Evolutionary conservation across 2,888 invertebrate species (phyloP).

Genomic region (Maniola hyperantus): DNA sequence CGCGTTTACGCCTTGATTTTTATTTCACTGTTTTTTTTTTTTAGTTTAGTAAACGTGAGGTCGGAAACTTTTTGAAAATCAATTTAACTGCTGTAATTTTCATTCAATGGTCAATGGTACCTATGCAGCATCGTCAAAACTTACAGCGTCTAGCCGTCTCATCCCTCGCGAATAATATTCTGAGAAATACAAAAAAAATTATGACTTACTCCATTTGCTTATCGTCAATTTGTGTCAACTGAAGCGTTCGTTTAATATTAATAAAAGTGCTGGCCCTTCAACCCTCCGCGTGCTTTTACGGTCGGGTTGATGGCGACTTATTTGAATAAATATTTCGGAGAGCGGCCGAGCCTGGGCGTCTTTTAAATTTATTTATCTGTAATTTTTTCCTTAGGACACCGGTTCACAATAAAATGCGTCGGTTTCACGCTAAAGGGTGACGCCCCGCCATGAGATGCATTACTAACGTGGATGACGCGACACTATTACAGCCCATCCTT

Average conservation of each 20-base stretch:
- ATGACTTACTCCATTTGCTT: constrained; percentile 71
- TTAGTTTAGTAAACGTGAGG: background rate
- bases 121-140: constrained; percentile 16
- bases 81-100: background rate
- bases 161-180: constrained; percentile 34
- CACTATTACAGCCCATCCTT: constrained; percentile 78
- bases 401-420: constrained; percentile 49
- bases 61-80: background rate
- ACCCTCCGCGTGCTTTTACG: constrained; percentile 78
- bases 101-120: constrained; percentile 12
- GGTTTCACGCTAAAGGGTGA: constrained; percentile 51
- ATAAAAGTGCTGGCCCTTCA: constrained; percentile 77
- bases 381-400: constrained; percentile 59
- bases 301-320: constrained; percentile 78
- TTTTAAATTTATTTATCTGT: constrained; percentile 64
- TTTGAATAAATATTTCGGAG: constrained; percentile 80
- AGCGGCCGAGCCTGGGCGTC: constrained; percentile 57
- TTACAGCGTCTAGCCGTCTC: constrained; percentile 23
- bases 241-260: constrained; percentile 81
- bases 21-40: background rate
- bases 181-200: constrained; percentile 55
- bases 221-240: constrained; percentile 81
- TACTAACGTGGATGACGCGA: constrained; percentile 77
- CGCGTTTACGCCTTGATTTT: background rate
- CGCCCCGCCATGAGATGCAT: constrained; percentile 72